Base-by-base conservation (phyloP, 2,888 invertebrate species). In the Xanthia icteritia region DNA sequence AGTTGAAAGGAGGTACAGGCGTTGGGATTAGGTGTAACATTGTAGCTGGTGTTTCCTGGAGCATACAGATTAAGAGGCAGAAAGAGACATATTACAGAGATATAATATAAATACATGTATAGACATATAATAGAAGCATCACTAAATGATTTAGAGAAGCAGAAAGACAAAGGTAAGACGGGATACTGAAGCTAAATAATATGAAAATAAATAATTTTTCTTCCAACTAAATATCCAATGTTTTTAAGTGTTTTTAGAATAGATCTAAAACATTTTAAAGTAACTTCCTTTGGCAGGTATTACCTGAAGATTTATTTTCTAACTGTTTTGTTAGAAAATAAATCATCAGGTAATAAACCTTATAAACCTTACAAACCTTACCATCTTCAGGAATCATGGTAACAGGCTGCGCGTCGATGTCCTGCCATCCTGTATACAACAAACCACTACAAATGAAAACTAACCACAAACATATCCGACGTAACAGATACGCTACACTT, bases 401-500 rank as follows among this genome's bases (percentile, higher is more conserved):
- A 6, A 51, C 51, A 51, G 51, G 51, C 20, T 20, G 6, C 20
- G 20, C 51, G 20, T 51, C 51, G 51, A 51, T 51, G 8, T 51
- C 48, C 20, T 51, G 48, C 20, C 17, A 48, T n/a, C n/a, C n/a
- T n/a, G n/a, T n/a, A n/a, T n/a, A n/a, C n/a, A n/a, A n/a, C n/a
- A n/a, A n/a, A n/a, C n/a, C n/a, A n/a, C n/a, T n/a, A 31, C 27
- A 31, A 48, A 20, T 45, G 8, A 66, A 42, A 68, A n/a, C 39
- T 17, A 42, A 9, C 20, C 20, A 20, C 51, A 60, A 45, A 65
- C 9, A 45, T 13, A 31, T 23, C 45, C n/a, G 20, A 5, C 27
- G 23, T 27, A 36, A 31, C 17, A 45, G 11, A 45, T 8, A 60
- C 36, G 27, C 36, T 31, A 66, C 65, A 78, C 68, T 65, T 74